Conservation (phyloP, 1,140 invertebrate species). For the Conus ventricosus region DNA sequence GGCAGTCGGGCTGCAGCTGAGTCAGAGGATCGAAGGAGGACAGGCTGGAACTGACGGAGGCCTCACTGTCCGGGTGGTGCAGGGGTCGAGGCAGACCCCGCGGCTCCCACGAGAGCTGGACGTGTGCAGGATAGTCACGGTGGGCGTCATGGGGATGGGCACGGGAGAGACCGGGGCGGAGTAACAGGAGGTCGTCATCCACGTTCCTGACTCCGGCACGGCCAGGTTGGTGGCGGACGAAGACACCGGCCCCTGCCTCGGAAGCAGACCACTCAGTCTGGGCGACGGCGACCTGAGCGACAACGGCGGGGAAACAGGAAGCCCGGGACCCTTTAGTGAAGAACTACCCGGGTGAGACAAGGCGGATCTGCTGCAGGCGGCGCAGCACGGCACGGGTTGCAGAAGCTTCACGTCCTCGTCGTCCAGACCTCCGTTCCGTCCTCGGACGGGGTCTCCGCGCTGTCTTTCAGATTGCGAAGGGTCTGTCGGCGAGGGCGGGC, state of each 20-base stretch:
- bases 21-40: constrained; percentile 42
- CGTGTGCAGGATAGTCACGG: constrained; percentile 48
- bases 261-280: not conserved
- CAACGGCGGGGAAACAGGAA: not conserved
- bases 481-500: constrained; percentile 36
- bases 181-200: not conserved
- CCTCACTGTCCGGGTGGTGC: constrained; percentile 26
- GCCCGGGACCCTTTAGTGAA: too few relatives aligned
- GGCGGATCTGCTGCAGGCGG: not conserved
- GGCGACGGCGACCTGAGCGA: not conserved
- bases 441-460: not conserved
- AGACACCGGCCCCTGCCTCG: not conserved
- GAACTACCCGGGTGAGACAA: not conserved
- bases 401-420: not conserved
- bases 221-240: constrained; percentile 6
- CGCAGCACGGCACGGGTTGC: not conserved
- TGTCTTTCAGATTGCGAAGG: constrained; percentile 1
- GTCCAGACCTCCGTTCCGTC: not conserved
- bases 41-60: constrained; percentile 42
- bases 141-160: constrained; percentile 52
- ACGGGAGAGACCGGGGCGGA: constrained; percentile 40
- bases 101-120: constrained; percentile 15
- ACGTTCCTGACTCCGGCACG: not conserved
- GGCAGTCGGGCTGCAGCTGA: constrained; percentile 5
- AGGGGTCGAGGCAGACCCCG: not conserved